These are phyloP conservation scores for Drymodes brunneopygia DNA, from an alignment of 2,113 vertebrate genomes.

Conservation along the genomic window DNA sequence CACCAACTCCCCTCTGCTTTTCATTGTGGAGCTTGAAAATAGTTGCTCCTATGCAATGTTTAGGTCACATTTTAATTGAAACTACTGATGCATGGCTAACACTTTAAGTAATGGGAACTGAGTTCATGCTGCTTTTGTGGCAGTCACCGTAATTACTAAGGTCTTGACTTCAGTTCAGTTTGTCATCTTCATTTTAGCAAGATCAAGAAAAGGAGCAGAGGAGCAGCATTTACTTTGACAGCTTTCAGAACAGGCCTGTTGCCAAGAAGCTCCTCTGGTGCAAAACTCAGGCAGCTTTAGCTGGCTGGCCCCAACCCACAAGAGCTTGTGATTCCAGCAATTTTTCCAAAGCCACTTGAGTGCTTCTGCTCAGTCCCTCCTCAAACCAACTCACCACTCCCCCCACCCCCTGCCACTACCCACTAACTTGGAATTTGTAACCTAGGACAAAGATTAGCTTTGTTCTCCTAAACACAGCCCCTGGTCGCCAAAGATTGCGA, in stretches of 20 bases:
- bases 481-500: background rate
- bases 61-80: conserved; percentile 35
- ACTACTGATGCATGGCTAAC: background rate
- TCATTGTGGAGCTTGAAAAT: background rate
- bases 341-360: background rate
- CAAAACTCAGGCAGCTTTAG: background rate
- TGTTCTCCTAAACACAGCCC: background rate
- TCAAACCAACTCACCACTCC: background rate
- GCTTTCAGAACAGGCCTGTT: background rate
- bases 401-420: background rate
- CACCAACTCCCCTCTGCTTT: background rate
- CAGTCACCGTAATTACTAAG: background rate
- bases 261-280: background rate
- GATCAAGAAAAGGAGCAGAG: background rate
- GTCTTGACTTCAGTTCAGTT: background rate
- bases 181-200: background rate
- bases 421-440: background rate
- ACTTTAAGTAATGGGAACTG: background rate
- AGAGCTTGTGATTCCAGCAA: background rate
- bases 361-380: background rate
- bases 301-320: background rate
- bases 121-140: background rate
- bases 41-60: background rate
- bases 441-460: conserved; percentile 40
- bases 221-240: background rate